A percentile compares a stretch with the other conserved stretches of the same genome.
Conservation (phyloP, 2,113 vertebrate genomes). For the Sinocyclocheilus anshuiensis region DNA sequence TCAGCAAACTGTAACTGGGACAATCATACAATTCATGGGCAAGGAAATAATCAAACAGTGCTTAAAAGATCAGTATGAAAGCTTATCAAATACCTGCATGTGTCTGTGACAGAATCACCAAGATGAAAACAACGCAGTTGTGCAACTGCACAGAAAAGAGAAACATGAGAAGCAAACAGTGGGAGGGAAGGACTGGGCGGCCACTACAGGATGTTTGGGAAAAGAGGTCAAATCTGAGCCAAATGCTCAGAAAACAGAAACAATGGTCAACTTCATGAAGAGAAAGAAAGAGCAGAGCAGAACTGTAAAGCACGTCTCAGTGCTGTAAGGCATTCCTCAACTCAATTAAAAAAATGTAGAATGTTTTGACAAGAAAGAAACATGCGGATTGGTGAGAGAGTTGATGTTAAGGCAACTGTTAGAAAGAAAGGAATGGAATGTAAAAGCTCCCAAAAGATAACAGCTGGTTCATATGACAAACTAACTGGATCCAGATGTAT, state of each 20-base stretch:
- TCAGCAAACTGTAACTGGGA: not conserved
- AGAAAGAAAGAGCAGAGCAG: not conserved
- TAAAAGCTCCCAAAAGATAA: constrained; percentile 5
- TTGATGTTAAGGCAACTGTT: not conserved
- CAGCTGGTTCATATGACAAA: constrained; percentile 41
- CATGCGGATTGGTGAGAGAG: not conserved
- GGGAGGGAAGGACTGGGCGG: constrained; percentile 7
- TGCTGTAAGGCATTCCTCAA: not conserved
- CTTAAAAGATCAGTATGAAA: not conserved
- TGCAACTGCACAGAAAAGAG: not conserved
- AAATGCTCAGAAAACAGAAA: not conserved
- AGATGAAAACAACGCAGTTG: constrained; percentile 16
- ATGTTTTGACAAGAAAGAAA: not conserved
- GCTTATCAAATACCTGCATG: constrained; percentile 1
- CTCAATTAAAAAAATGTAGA: not conserved
- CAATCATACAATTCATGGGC: not conserved
- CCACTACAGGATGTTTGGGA: constrained; percentile 15
- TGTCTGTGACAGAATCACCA: not conserved
- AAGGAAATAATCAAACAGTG: not conserved
- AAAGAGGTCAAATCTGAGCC: not conserved
- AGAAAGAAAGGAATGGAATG: not conserved
- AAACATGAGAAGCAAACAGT: constrained; percentile 16
- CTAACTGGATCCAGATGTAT: not conserved
- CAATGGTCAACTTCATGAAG: not conserved
- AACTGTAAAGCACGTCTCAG: not conserved